phyloP scores from a whole-genome alignment of 2,888 invertebrate species.

The Galeruca laticollis region DNA sequence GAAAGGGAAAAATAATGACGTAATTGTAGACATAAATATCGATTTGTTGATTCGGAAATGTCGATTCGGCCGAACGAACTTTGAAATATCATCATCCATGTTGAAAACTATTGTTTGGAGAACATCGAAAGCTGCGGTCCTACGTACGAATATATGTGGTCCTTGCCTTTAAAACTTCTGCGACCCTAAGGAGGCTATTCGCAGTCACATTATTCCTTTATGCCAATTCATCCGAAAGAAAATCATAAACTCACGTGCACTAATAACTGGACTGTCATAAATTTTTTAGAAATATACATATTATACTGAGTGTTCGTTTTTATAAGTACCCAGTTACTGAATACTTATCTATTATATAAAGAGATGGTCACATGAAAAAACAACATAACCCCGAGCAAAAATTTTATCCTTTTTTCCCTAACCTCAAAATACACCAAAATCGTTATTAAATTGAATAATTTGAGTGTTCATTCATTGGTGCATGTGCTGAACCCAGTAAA shows the following conservation, averaged over 20 bases:
- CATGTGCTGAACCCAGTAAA: no score
- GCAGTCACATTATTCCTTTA: neutral
- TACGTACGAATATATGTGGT: neutral
- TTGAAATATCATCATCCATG: constrained; percentile 30
- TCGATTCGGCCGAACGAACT: constrained; percentile 29
- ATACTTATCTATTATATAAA: no score
- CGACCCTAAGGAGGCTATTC: no score
- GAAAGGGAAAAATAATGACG: neutral
- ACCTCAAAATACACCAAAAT: no score
- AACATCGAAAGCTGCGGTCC: constrained; percentile 8
- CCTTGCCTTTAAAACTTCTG: neutral
- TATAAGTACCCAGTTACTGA: no score
- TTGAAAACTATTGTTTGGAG: constrained; percentile 25
- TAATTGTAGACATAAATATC: constrained; percentile 1
- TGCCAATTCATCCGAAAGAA: neutral
- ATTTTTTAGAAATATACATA: neutral
- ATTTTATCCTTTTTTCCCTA: no score
- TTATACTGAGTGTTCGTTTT: neutral
- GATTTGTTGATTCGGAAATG: constrained; percentile 17
- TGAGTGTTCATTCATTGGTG: no score
- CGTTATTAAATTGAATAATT: no score
- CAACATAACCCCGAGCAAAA: no score
- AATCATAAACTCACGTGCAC: neutral
- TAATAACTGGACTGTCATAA: neutral
- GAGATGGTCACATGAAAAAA: no score